Base-by-base conservation (phyloP, 2,797 vertebrate genomes). In the Syncerus caffer region DNA sequence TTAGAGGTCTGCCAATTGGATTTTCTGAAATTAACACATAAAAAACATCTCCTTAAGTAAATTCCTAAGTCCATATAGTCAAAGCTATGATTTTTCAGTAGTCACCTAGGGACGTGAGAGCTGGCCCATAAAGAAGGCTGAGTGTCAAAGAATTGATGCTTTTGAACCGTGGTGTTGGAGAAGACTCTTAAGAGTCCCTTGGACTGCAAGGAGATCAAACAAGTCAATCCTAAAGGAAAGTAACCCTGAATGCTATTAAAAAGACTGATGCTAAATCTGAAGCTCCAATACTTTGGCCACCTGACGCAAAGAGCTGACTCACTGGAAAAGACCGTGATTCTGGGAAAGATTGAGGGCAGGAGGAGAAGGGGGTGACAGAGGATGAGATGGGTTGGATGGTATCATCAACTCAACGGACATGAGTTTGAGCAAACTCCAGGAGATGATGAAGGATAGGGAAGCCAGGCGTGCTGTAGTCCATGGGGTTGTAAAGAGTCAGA, bases 1-100 rank as follows among this genome's bases (percentile, higher is more conserved):
- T 6, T 47, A 7, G 0, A 1, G 4, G n/a, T 47, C 85, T 21
- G 55, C 0, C 1, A 12, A 31, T 38, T 4, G 38, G 60, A 83
- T 67, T 62, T 91, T 58, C 57, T 55, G 62, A 78, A 29, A 74
- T 38, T 7, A 85, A 29, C 21, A 74, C 13, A 38, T 11, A 29
- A 67, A 16, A 16, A n/a, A 31, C 1, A 4, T 86, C 67, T 92
- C 83, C 38, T 71, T 58, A 67, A 14, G 29, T 38, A 50, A 55
- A 76, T 25, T 55, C 38, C 8, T 74, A 71, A 71, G 67, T 71
- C 67, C 67, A 3, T 71, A 71, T 23, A 38, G 21, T 71, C 5
- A 12, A 71, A 71, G 21, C 67, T 71, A 71, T 38, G 67, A 38
- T 71, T 71, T 71, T 71, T 71, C 11, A 38, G 67, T 71, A 38